Evolutionary conservation across 1,140 invertebrate species (phyloP).

Genomic region (Trichogramma pretiosum): DNA sequence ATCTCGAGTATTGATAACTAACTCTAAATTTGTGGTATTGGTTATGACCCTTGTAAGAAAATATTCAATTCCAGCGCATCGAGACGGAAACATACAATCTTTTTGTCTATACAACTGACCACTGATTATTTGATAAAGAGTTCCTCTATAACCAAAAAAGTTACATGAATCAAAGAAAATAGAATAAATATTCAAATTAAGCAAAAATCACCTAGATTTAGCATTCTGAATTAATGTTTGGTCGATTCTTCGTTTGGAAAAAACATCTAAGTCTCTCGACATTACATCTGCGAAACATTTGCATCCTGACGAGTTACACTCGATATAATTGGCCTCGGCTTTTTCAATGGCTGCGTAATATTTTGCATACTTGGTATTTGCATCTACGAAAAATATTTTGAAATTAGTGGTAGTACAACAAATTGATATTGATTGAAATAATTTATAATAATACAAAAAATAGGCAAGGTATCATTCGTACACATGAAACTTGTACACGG

Average conservation of each 20-base stretch:
- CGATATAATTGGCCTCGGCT: constrained; percentile 26
- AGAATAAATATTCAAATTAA: constrained; percentile 5
- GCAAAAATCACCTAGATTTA: constrained; percentile 43
- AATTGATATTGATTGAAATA: not conserved
- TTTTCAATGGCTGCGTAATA: constrained; percentile 26
- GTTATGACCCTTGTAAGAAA: constrained; percentile 60
- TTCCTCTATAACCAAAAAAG: constrained; percentile 47
- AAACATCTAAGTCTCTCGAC: constrained; percentile 59
- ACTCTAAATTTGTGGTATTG: constrained; percentile 73
- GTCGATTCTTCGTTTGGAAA: constrained; percentile 58
- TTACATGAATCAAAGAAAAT: constrained; percentile 1
- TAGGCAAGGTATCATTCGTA: no score
- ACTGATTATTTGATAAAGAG: constrained; percentile 78
- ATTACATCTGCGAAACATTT: constrained; percentile 58
- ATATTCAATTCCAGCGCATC: constrained; percentile 87
- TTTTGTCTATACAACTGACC: constrained; percentile 72
- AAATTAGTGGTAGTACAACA: not conserved
- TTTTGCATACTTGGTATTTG: constrained; percentile 18
- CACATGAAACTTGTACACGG: no score
- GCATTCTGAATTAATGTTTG: constrained; percentile 54
- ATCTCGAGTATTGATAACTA: constrained; percentile 84
- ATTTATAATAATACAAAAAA: not conserved
- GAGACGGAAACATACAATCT: constrained; percentile 82
- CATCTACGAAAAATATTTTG: constrained; percentile 4
- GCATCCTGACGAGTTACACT: constrained; percentile 44